phyloP scores from a whole-genome alignment of 37 sponge, comb jelly and placozoan species.

The Amphimedon queenslandica region DNA sequence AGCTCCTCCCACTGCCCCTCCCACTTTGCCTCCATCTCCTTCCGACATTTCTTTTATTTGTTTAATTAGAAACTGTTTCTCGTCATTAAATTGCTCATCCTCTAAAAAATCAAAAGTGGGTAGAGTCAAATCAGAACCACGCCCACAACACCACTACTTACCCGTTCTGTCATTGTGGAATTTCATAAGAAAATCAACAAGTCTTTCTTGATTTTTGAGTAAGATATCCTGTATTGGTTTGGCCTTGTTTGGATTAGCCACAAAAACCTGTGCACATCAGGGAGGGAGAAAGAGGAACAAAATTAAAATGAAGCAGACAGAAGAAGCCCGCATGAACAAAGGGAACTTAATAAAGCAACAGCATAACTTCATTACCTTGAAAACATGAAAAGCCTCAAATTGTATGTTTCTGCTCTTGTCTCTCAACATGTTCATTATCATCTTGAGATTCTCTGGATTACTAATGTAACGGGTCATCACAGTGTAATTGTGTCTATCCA shows the following conservation, averaged over 20 bases:
- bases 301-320: background rate
- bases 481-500: conserved; percentile 97
- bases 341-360: too few species aligned
- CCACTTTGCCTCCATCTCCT: background rate
- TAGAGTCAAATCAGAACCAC: background rate
- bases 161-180: conserved; percentile 98
- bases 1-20: too few species aligned
- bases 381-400: conserved; percentile 99
- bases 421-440: conserved; percentile 95
- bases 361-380: conserved; percentile 75
- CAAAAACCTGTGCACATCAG: conserved; percentile 78
- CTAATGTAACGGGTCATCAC: conserved; percentile 94
- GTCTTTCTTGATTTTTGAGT: conserved; percentile 86
- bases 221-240: conserved; percentile 92
- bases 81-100: conserved; percentile 99
- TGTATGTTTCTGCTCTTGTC: conserved; percentile 92
- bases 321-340: too few species aligned
- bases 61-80: conserved; percentile 93
- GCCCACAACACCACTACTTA: conserved; percentile 3
- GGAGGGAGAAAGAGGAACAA: conserved; percentile 1
- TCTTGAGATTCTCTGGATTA: conserved; percentile 94
- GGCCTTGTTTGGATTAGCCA: conserved; percentile 97
- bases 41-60: conserved; percentile 82
- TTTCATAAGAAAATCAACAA: conserved; percentile 90
- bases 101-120: conserved; percentile 45